A percentile compares a stretch with the other conserved stretches of the same genome.
phyloP scores from a whole-genome alignment of 2,797 vertebrate genomes.

The Carduelis carduelis region DNA sequence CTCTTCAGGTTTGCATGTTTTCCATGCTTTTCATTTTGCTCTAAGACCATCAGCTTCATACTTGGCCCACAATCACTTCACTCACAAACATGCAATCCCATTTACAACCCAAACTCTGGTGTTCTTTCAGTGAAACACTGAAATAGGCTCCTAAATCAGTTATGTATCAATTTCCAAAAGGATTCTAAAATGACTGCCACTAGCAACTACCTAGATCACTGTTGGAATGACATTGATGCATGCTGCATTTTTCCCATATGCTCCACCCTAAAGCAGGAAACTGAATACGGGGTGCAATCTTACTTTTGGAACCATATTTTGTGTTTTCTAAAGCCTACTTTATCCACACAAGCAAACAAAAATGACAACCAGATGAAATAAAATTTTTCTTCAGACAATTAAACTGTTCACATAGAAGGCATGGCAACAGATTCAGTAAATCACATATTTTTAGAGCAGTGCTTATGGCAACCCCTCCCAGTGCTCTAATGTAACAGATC shows the following conservation, averaged over 20 bases:
- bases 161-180: neutral
- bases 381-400: neutral
- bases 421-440: neutral
- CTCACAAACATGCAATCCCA: neutral
- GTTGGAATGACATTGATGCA: neutral
- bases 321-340: neutral
- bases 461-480: neutral
- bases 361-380: neutral
- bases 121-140: neutral
- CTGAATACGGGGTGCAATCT: accelerated
- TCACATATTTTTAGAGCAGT: neutral
- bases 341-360: neutral
- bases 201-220: neutral
- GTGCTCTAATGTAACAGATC: neutral
- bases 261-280: neutral
- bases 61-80: neutral
- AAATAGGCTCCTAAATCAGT: neutral
- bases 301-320: neutral
- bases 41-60: neutral
- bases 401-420: neutral
- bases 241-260: neutral
- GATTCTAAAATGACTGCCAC: neutral
- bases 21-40: neutral
- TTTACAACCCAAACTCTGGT: neutral
- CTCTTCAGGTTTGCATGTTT: neutral